These are phyloP conservation scores for Leucania comma DNA, from an alignment of 2,888 invertebrate species.

Conservation along the genomic window DNA sequence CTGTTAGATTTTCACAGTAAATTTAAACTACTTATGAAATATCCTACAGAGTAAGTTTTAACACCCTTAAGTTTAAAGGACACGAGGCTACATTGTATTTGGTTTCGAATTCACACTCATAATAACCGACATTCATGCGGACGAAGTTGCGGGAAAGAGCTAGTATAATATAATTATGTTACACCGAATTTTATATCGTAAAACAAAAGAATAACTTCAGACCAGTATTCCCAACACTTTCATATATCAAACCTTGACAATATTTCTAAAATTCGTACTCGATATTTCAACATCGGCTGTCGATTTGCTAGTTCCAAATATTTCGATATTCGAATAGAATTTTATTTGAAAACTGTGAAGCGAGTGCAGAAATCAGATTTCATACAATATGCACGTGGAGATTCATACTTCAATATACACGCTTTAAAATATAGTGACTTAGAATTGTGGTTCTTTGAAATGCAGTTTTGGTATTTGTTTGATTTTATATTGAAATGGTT, in stretches of 20 bases:
- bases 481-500: conserved; percentile 9
- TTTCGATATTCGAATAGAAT: conserved; percentile 39
- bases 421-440: conserved; percentile 13
- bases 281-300: conserved; percentile 36
- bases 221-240: not conserved
- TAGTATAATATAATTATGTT: not conserved
- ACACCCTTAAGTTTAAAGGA: too few relatives aligned
- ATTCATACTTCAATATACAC: conserved; percentile 1
- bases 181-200: not conserved
- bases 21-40: too few relatives aligned
- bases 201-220: not conserved
- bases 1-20: too few relatives aligned
- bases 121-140: too few relatives aligned
- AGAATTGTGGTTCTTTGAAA: conserved; percentile 15
- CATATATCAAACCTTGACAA: conserved; percentile 2
- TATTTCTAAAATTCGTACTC: conserved; percentile 20
- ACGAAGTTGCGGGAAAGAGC: not conserved
- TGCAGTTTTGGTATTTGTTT: conserved; percentile 20
- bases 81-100: too few relatives aligned
- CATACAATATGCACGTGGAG: conserved; percentile 33
- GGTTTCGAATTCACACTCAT: too few relatives aligned
- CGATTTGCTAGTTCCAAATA: conserved; percentile 49
- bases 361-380: conserved; percentile 28
- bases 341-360: conserved; percentile 34
- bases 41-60: too few relatives aligned